These are phyloP conservation scores for Corythornis leucogaster DNA, from an alignment of 2,797 vertebrate species.

Conservation along the genomic window DNA sequence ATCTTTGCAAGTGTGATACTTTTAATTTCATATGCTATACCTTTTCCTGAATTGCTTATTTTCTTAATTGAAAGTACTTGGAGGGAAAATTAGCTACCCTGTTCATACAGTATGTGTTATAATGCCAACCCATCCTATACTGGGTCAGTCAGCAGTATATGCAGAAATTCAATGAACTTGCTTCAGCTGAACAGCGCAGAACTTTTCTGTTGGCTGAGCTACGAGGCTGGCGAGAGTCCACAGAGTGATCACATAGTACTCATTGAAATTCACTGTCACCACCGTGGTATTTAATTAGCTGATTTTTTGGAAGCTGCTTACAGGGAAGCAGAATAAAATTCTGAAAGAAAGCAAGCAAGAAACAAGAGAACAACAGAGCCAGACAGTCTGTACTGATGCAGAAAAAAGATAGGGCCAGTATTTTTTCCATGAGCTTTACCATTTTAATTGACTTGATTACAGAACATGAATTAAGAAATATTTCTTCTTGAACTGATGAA, in stretches of 20 bases:
- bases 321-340: conserved; percentile 49
- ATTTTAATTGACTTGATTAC: background rate
- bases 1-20: background rate
- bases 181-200: background rate
- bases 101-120: background rate
- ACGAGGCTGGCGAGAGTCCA: conserved; percentile 37
- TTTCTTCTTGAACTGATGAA: background rate
- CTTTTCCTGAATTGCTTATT: background rate
- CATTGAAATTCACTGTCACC: conserved; percentile 76
- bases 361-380: conserved; percentile 33
- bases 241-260: conserved; percentile 19
- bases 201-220: conserved; percentile 28
- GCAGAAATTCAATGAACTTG: background rate
- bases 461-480: background rate
- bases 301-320: conserved; percentile 66
- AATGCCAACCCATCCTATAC: background rate
- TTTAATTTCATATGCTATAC: background rate
- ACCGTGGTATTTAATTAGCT: conserved; percentile 78
- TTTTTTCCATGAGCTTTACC: background rate
- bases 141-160: background rate
- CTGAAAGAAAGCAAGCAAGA: conserved; percentile 4
- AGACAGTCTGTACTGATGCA: conserved; percentile 33
- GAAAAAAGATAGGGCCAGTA: background rate
- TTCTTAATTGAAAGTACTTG: background rate
- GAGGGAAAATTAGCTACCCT: background rate